Conservation (phyloP, 1,140 invertebrate genomes). For the Fopius arisanus region DNA sequence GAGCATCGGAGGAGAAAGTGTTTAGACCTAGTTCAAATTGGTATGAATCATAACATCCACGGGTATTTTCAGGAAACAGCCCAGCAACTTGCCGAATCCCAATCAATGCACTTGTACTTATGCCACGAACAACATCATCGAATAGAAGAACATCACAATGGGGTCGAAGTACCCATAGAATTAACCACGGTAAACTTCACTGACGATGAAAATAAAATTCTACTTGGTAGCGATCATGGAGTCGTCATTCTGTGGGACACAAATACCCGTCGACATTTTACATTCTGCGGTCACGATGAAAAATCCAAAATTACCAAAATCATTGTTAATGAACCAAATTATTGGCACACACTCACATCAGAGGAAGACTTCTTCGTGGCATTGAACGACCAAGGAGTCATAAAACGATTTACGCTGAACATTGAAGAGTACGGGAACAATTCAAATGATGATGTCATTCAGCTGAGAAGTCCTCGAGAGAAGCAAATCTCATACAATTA, state of each 20-base stretch:
- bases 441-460: neutral
- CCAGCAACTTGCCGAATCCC: conserved; percentile 46
- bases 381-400: conserved; percentile 48
- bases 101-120: conserved; percentile 45
- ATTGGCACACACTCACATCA: too few species aligned
- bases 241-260: conserved; percentile 53
- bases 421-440: conserved; percentile 40
- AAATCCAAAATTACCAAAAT: conserved; percentile 52
- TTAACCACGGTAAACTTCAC: conserved; percentile 50
- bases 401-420: conserved; percentile 52
- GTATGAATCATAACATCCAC: conserved; percentile 53
- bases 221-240: conserved; percentile 50
- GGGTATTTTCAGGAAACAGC: conserved; percentile 57
- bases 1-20: conserved; percentile 56
- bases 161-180: conserved; percentile 48
- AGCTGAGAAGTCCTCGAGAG: conserved; percentile 47
- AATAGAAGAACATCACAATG: conserved; percentile 37
- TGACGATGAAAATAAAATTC: conserved; percentile 48
- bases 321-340: too few species aligned
- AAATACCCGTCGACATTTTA: conserved; percentile 38
- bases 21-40: conserved; percentile 64
- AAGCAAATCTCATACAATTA: conserved; percentile 52
- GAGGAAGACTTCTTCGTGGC: conserved; percentile 51
- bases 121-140: conserved; percentile 43
- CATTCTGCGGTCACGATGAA: conserved; percentile 46